Evolutionary conservation across 2,797 vertebrate species (phyloP).

Genomic region (Varecia variegata): DNA sequence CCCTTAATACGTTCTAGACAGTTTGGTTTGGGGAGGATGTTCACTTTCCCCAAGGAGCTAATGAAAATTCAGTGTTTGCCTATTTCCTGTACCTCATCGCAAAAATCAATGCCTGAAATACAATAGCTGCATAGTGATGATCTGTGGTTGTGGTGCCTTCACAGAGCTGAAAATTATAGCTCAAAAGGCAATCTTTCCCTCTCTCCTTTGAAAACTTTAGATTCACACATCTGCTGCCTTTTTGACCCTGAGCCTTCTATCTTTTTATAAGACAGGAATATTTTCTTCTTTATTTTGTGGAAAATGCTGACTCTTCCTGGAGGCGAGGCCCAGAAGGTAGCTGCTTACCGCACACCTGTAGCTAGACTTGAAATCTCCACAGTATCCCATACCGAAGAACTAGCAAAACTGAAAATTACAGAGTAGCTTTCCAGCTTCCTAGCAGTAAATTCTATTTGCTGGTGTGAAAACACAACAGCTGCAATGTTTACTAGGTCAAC

Average conservation of each 20-base stretch:
- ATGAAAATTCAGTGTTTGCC: conserved; percentile 78
- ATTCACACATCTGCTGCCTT: conserved; percentile 60
- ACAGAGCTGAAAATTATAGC: conserved; percentile 71
- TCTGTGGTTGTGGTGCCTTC: conserved; percentile 70
- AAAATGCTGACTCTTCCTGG: not conserved
- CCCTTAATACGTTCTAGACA: conserved; percentile 55
- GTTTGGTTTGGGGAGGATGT: conserved; percentile 36
- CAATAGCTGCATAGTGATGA: conserved; percentile 74
- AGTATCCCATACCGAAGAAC: not conserved
- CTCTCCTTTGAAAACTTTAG: conserved; percentile 55
- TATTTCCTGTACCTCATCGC: conserved; percentile 66
- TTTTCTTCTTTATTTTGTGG: conserved; percentile 39
- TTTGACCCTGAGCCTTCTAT: conserved; percentile 60
- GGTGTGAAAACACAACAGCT: not conserved
- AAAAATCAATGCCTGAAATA: conserved; percentile 78
- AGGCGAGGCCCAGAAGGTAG: not conserved
- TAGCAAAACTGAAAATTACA: conserved; percentile 57
- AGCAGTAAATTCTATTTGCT: conserved; percentile 35
- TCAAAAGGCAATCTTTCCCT: conserved; percentile 62
- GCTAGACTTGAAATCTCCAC: conserved; percentile 27
- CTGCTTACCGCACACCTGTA: not conserved
- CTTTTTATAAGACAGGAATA: conserved; percentile 48
- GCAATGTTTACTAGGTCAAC: not conserved
- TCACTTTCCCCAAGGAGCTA: conserved; percentile 66
- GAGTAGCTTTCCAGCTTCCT: not conserved